phyloP scores from a whole-genome alignment of 2,888 invertebrate genomes.

The Petrolisthes manimaculis region DNA sequence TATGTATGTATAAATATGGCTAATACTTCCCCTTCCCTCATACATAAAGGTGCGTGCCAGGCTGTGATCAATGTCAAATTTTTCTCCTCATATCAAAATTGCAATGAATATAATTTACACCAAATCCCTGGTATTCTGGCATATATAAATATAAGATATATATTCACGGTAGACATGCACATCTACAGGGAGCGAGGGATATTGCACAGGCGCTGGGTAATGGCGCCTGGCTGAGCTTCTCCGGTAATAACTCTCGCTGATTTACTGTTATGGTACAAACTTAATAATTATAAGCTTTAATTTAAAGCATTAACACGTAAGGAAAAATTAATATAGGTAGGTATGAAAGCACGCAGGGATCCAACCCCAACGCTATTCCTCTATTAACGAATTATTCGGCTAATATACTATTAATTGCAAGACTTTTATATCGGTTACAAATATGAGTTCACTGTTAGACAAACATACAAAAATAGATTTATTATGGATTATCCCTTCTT shows the following conservation, averaged over 20 bases:
- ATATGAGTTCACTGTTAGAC: too few relatives aligned
- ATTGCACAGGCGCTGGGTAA: not conserved
- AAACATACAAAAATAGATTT: too few relatives aligned
- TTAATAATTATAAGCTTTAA: slow-evolving; percentile 6
- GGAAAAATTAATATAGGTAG: not conserved
- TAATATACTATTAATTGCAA: slow-evolving; percentile 13
- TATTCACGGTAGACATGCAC: slow-evolving; percentile 25
- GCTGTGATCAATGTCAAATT: slow-evolving; percentile 32
- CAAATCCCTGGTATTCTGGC: slow-evolving; percentile 31
- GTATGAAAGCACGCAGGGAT: not conserved
- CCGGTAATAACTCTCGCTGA: slow-evolving; percentile 8
- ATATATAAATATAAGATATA: slow-evolving; percentile 33
- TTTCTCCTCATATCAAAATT: slow-evolving; percentile 24
- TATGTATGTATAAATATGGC: slow-evolving; percentile 9
- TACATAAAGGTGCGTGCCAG: slow-evolving; percentile 24
- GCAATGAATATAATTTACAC: slow-evolving; percentile 5
- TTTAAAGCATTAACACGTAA: slow-evolving; percentile 13
- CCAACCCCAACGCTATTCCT: slow-evolving; percentile 21
- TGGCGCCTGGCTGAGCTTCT: not conserved
- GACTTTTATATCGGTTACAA: not conserved
- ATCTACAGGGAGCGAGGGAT: slow-evolving; percentile 3
- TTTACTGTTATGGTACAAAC: slow-evolving; percentile 3
- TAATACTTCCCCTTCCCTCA: not conserved
- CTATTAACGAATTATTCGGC: slow-evolving; percentile 43
- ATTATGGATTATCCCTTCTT: too few relatives aligned